Conservation (phyloP, 2,113 vertebrate genomes). For the Himantopus leucocephalus region DNA sequence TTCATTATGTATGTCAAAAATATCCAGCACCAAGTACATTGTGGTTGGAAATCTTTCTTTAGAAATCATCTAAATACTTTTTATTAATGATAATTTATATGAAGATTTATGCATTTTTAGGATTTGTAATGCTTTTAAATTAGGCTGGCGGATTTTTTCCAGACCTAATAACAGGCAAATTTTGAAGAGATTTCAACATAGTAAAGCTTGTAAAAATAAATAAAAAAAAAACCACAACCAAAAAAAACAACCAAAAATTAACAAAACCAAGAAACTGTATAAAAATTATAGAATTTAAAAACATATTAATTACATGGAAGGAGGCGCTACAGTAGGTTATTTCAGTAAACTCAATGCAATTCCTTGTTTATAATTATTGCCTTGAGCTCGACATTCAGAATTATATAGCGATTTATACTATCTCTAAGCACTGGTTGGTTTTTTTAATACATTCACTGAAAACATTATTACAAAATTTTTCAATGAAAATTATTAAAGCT, state of each 20-base stretch:
- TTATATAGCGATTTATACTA: not conserved
- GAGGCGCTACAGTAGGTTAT: not conserved
- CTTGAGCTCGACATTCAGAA: conserved; percentile 36
- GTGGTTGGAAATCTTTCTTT: not conserved
- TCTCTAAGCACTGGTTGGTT: not conserved
- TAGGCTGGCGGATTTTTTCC: not conserved
- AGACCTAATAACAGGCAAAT: not conserved
- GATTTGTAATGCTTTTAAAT: not conserved
- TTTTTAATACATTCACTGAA: conserved; percentile 45
- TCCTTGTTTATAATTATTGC: conserved; percentile 55
- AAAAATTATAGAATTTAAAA: not conserved
- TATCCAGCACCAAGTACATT: not conserved
- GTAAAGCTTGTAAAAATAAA: not conserved
- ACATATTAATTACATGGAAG: not conserved
- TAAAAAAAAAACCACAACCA: too few species aligned
- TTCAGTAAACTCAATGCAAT: conserved; percentile 39
- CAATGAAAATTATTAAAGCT: not conserved
- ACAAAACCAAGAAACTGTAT: not conserved
- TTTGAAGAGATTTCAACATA: not conserved
- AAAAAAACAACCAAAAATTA: not conserved
- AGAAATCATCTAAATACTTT: not conserved
- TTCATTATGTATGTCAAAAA: not conserved
- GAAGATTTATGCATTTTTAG: not conserved
- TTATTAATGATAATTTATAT: not conserved
- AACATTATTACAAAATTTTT: not conserved